Base-by-base conservation (phyloP, 2,113 vertebrate genomes). In the Girardinichthys multiradiatus region DNA sequence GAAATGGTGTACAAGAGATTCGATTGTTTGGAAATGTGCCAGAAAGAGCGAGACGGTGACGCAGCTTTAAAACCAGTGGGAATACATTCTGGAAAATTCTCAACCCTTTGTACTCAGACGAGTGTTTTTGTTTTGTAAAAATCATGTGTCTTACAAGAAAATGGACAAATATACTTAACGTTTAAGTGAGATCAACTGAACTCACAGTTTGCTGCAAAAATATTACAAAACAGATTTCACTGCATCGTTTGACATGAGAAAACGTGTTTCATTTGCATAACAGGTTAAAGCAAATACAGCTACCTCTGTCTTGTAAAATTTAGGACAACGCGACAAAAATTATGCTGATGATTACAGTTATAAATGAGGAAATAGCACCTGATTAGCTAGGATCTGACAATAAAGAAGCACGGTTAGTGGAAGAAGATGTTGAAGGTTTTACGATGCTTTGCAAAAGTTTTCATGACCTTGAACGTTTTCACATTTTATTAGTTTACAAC, bases 321-420 rank as follows among this genome's bases (percentile, higher is more conserved):
- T 45, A 81, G 19, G 28, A 80, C 33, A 21, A 80, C 33, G 13
- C 58, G 72, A 77, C 33, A 76, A 72, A 70, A 62, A 31, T 5
- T 62, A 65, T 70, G 74, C 27, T 29, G 62, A 82, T 76, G 79
- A 39, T n/a, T 68, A 72, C 67, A 63, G 70, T 82, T 63, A 65
- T 68, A 85, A 75, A 78, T 13, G 66, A 81, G 72, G 64, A 87
- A 85, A 69, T 89, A 90, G 92, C 92, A 93, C 92, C 92, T 83
- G 85, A 85, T 80, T 80, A 80, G 74, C 77, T 62, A 75, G 48
- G 62, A 75, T 68, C 68, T 33, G 45, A 86, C 42, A 72, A 71
- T 19, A 58, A 69, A 30, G n/a, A 78, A 70, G 82, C 70, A 83
- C 64, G 76, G 35, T 68, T 63, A 75, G 70, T 9, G 8, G 48